Conservation (phyloP, 2,113 vertebrate genomes). For the Hypocryptadius cinnamomeus region DNA sequence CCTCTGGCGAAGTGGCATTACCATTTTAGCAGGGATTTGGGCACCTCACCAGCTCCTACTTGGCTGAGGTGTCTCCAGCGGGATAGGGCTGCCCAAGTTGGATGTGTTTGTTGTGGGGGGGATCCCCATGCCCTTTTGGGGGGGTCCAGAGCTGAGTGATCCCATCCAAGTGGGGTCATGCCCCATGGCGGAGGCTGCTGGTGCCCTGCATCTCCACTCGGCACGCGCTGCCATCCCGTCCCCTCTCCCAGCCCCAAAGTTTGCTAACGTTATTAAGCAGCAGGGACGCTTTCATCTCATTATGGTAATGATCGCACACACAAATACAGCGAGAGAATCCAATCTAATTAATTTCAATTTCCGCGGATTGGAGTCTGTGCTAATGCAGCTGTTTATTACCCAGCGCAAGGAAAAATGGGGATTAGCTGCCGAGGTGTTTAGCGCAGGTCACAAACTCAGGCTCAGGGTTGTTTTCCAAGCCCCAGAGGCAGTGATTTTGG, state of each 20-base stretch:
- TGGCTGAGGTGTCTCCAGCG: neutral
- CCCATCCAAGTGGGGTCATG: rapidly evolving
- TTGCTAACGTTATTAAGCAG: conserved; percentile 68
- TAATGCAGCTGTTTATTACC: conserved; percentile 67
- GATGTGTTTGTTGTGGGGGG: neutral
- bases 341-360: conserved; percentile 78
- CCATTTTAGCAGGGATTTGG: conserved; percentile 43
- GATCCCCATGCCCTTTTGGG: neutral
- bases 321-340: conserved; percentile 69
- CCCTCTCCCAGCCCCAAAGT: conserved; percentile 21
- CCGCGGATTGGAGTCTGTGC: conserved; percentile 47
- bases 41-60: neutral
- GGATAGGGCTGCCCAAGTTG: neutral
- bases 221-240: neutral
- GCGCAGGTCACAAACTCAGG: conserved; percentile 49
- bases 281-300: conserved; percentile 73
- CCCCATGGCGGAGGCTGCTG: neutral
- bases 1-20: neutral
- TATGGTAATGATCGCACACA: conserved; percentile 71
- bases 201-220: rapidly evolving
- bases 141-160: neutral
- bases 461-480: neutral
- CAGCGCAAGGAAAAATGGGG: conserved; percentile 2
- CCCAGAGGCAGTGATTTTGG: neutral
- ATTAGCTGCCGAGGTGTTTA: conserved; percentile 56